Evolutionary conservation across 2,888 invertebrate species (phyloP), one percentile per base, ranked within the genome.

Genomic region (Drosophila falleni): DNA sequence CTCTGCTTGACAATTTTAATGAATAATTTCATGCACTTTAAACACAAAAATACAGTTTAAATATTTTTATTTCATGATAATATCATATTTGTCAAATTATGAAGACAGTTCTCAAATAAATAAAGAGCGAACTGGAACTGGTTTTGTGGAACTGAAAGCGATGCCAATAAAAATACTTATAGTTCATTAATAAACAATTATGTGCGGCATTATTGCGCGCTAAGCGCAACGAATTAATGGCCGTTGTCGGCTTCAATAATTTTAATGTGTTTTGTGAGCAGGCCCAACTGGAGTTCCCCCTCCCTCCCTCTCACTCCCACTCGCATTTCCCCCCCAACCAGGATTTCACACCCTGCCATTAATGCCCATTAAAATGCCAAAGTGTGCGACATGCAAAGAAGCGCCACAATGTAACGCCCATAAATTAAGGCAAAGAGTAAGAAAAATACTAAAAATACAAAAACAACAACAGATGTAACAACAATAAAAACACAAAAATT

Each of bases 161-260:
- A 26, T 84, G 77, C 79, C 81, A 94, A 94, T 94, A 94, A 94
- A 94, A 94, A 91, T 94, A 94, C 94, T 94, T 94, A 94, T 93
- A 94, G 94, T 94, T 94, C 94, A 94, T 94, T 94, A 94, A 94
- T 94, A 94, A 94, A 94, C 93, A 94, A 94, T 94, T 94, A 94
- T 90, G 89, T 74, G 81, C 71, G 68, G 62, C 80, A 66, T 82
- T 88, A 82, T 88, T 82, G 80, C 74, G 59, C 76, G 72, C 81
- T 78, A 71, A 89, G 89, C 83, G 83, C 85, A 87, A 84, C 85
- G 83, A 89, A 89, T 89, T 84, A 84, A 84, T 84, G 84, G 88
- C 86, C 87, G 50, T 83, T 87, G 71, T 80, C 62, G 87, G 56
- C 83, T 84, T 89, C 88, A 84, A 89, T 89, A 84, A 84, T 84